Evolutionary conservation across 2,113 vertebrate species (phyloP).

Genomic region (Seriola aureovittata): DNA sequence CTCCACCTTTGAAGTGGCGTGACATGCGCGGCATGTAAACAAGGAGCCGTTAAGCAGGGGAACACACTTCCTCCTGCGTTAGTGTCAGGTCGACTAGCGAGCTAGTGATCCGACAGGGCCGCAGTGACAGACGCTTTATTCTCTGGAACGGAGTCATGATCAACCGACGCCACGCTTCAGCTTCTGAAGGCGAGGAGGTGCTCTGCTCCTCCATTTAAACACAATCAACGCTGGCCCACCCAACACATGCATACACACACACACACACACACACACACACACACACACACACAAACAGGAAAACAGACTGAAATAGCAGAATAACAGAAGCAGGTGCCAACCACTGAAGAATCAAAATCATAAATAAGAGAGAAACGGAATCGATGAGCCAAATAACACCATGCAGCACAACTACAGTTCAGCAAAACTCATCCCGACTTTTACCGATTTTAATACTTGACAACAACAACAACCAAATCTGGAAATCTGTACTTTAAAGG

Average conservation of each 20-base stretch:
- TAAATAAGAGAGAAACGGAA: conserved; percentile 38
- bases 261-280: conserved; percentile 18
- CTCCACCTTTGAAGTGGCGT: conserved; percentile 70
- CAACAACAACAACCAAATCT: conserved; percentile 7
- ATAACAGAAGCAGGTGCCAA: conserved; percentile 35
- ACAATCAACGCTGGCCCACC: conserved; percentile 39
- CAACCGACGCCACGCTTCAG: conserved; percentile 14
- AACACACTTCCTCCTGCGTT: conserved; percentile 74
- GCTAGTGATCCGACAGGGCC: conserved; percentile 64
- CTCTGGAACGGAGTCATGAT: conserved; percentile 53
- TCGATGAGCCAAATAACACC: conserved; percentile 2
- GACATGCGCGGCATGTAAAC: conserved; percentile 76
- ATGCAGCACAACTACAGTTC: background rate
- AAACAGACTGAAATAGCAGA: conserved; percentile 40
- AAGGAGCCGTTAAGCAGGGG: conserved; percentile 66
- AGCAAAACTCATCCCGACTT: background rate
- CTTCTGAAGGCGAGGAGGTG: conserved; percentile 44
- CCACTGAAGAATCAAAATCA: conserved; percentile 14
- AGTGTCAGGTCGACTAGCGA: conserved; percentile 68
- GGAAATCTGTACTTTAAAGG: background rate
- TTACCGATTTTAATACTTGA: background rate
- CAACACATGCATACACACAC: background rate
- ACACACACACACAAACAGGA: conserved; percentile 25
- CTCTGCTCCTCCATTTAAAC: conserved; percentile 48
- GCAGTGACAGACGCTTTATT: conserved; percentile 66